Conservation (phyloP, 1,140 invertebrate genomes). For the Drosophila eugracilis region DNA sequence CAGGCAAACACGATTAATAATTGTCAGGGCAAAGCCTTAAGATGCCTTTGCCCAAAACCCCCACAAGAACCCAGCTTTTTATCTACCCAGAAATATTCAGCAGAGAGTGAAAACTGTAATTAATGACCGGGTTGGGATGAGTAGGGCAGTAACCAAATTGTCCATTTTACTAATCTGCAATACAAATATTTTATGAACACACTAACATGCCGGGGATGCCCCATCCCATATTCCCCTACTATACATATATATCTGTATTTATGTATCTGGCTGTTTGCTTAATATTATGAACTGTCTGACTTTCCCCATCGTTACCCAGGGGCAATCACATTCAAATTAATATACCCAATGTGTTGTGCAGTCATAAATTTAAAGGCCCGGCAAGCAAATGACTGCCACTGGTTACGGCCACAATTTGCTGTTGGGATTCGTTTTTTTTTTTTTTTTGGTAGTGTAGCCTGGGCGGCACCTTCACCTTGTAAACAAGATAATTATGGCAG, state of each 20-base stretch:
- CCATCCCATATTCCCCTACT: neutral
- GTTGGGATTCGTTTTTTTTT: slow-evolving; percentile 40
- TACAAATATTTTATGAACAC: slow-evolving; percentile 75
- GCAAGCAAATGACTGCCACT: slow-evolving; percentile 48
- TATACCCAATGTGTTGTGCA: slow-evolving; percentile 81
- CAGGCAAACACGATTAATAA: slow-evolving; percentile 73
- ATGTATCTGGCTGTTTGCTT: slow-evolving; percentile 49
- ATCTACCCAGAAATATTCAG: slow-evolving; percentile 34
- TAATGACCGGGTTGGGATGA: slow-evolving; percentile 59
- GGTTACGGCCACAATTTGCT: slow-evolving; percentile 35
- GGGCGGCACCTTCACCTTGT: slow-evolving; percentile 75
- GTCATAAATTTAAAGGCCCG: slow-evolving; percentile 73
- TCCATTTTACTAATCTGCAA: slow-evolving; percentile 77
- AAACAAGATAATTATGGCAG: slow-evolving; percentile 83
- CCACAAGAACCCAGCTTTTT: slow-evolving; percentile 1
- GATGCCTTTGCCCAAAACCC: slow-evolving; percentile 13
- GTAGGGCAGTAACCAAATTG: slow-evolving; percentile 56
- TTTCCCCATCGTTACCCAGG: slow-evolving; percentile 46
- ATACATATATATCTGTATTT: slow-evolving; percentile 16
- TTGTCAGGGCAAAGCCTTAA: slow-evolving; percentile 48
- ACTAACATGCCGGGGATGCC: slow-evolving; percentile 36
- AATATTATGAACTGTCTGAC: slow-evolving; percentile 70
- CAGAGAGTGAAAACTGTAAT: slow-evolving; percentile 73
- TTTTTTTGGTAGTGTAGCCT: neutral
- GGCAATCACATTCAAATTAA: slow-evolving; percentile 83